Percentiles rank a stretch among this genome's conserved stretches.
These are phyloP conservation scores for Notospermus geniculatus DNA, from an alignment of 1,140 invertebrate genomes.

Conservation along the genomic window DNA sequence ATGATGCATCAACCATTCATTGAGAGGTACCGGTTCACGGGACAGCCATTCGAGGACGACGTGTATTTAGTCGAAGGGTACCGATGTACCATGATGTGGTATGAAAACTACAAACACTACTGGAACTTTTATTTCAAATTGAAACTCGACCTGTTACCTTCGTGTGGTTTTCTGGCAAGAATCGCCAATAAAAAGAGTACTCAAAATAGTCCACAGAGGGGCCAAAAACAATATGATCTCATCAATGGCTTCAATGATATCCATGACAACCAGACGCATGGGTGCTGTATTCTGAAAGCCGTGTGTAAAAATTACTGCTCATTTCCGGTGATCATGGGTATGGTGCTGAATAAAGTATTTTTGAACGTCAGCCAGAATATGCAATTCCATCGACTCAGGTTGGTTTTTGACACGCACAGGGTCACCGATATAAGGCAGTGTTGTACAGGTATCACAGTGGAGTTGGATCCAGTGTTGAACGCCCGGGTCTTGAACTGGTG, in stretches of 20 bases:
- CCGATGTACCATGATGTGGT: constrained; percentile 64
- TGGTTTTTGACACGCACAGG: constrained; percentile 59
- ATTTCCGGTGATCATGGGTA: constrained; percentile 60
- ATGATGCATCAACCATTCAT: constrained; percentile 61
- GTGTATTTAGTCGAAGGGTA: constrained; percentile 60
- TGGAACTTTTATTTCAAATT: constrained; percentile 66
- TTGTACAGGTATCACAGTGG: constrained; percentile 36
- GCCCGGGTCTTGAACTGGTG: constrained; percentile 70
- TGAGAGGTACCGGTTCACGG: constrained; percentile 35
- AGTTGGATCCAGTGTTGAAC: constrained; percentile 66
- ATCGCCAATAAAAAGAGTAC: background rate
- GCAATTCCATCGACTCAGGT: constrained; percentile 61
- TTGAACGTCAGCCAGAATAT: constrained; percentile 64
- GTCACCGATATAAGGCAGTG: constrained; percentile 48
- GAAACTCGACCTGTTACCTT: background rate
- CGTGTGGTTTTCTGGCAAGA: background rate
- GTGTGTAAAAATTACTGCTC: constrained; percentile 42
- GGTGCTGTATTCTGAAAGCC: constrained; percentile 64
- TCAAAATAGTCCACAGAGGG: background rate
- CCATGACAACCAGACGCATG: constrained; percentile 64
- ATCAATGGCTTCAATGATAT: constrained; percentile 60
- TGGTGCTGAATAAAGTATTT: constrained; percentile 63
- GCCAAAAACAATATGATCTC: constrained; percentile 46
- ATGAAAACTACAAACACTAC: constrained; percentile 57
- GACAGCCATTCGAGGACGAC: constrained; percentile 49